These are phyloP conservation scores for Desmophyllum pertusum DNA, from an alignment of 92 coral and sea anemone species.

Conservation along the genomic window DNA sequence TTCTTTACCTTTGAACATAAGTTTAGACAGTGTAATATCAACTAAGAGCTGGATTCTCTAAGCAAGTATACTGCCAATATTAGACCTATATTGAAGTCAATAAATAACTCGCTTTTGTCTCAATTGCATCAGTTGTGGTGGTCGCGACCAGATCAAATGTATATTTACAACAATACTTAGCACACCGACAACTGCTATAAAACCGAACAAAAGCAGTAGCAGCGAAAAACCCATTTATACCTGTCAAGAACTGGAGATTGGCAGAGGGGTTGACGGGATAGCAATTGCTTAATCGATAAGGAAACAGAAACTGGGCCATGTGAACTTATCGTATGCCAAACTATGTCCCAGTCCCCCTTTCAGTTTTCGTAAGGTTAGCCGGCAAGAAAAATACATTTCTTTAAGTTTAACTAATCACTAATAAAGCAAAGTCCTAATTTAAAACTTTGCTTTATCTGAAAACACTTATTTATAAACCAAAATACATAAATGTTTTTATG, in stretches of 20 bases:
- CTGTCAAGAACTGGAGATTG: too few relatives aligned
- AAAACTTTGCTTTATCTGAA: neutral
- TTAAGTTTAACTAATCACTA: neutral
- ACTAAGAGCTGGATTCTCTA: neutral
- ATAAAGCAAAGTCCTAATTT: neutral
- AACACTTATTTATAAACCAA: neutral
- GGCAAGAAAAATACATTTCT: neutral
- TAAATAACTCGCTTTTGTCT: neutral
- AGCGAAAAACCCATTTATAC: too few relatives aligned
- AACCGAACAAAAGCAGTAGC: too few relatives aligned
- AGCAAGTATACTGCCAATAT: neutral
- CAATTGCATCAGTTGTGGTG: neutral
- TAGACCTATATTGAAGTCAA: neutral
- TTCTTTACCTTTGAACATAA: neutral
- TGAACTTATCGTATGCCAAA: neutral
- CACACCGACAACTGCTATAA: too few relatives aligned
- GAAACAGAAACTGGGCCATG: neutral
- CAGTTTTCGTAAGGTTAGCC: neutral
- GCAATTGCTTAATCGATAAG: neutral
- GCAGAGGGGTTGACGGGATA: neutral
- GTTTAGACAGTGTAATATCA: neutral
- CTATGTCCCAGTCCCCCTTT: neutral
- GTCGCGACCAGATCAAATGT: neutral
- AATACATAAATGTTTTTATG: too few relatives aligned
- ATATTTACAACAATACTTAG: neutral